Base-by-base conservation (phyloP, 2,113 vertebrate species). In the Tenebrosternarchus preto region DNA sequence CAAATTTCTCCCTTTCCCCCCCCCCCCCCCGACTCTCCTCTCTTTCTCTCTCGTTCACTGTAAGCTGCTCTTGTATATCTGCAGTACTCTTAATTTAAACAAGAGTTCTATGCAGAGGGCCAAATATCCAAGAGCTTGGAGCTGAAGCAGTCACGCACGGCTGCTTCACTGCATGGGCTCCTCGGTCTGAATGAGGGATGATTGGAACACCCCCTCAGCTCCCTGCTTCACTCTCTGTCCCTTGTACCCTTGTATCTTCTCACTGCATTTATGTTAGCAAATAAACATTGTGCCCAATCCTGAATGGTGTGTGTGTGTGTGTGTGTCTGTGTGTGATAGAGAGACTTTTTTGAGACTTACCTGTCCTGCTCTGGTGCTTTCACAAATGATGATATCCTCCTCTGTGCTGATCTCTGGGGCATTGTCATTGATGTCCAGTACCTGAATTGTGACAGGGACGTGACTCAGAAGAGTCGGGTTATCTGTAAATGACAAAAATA, bases 351-450 rank as follows among this genome's bases (percentile, higher is more conserved):
- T 39, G n/a, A 56, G 4, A 77, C 88, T 93, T 95, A 97, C 97
- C 94, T 99, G 96, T 67, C 95, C 95, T 19, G 94, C 93, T 84
- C 93, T 95, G 68, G 95, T 94, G 90, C 95, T 96, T 88, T 99
- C 97, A 84, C 97, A 99, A 84, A 99, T 95, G 4, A 98, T 91
- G 86, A 96, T 90, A 80, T 98, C 95, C 80, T 96, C 94, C 20
- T 98, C 94, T 53, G 90, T 93, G 59, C 92, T 90, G 59, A 99
- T 92, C 83, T 96, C 90, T 0, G 97, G 97, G 1, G 95, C 93
- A 81, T 99, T 98, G 93, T 99, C 97, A 78, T 99, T 99, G 86
- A 98, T 83, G 64, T 99, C 97, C 75, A 99, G 90, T 64, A 99
- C 95, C 92, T 93, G 95, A 87, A 98, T 89, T 72, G 92, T 94